phyloP scores from a whole-genome alignment of 2,113 vertebrate genomes.

The Ptilorrhoa leucosticta region DNA sequence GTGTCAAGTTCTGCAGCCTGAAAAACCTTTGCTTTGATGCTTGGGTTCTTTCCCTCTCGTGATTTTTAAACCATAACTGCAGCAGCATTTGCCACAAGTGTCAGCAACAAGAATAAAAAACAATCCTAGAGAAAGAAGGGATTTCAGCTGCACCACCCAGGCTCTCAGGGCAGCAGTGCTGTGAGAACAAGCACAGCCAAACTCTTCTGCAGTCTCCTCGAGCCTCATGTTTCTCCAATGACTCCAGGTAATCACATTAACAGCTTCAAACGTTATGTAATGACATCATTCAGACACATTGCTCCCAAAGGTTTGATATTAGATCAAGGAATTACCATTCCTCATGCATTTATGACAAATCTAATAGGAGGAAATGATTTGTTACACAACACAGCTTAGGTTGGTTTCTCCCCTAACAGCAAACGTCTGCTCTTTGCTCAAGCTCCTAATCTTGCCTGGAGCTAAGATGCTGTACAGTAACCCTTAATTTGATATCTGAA shows the following conservation, averaged over 20 bases:
- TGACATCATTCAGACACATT: constrained; percentile 62
- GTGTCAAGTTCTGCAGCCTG: rapidly evolving
- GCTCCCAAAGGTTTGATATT: constrained; percentile 48
- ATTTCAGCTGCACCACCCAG: neutral
- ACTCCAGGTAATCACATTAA: constrained; percentile 60
- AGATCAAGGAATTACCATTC: constrained; percentile 46
- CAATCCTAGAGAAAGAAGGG: neutral
- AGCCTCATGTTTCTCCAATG: neutral
- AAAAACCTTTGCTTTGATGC: neutral
- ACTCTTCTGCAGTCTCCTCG: constrained; percentile 3
- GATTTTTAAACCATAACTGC: neutral
- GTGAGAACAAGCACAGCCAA: neutral
- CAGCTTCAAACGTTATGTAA: neutral
- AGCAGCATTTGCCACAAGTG: neutral
- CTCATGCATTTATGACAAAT: constrained; percentile 43
- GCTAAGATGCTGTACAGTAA: neutral
- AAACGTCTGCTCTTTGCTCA: neutral
- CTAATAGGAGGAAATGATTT: constrained; percentile 35
- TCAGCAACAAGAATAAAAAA: neutral
- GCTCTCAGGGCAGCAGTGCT: neutral
- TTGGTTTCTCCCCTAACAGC: neutral
- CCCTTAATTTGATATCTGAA: neutral
- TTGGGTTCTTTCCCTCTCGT: neutral
- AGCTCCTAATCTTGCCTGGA: neutral
- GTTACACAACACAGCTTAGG: neutral